Conservation (phyloP, 2,888 invertebrate species). For the Lobophora halterata region DNA sequence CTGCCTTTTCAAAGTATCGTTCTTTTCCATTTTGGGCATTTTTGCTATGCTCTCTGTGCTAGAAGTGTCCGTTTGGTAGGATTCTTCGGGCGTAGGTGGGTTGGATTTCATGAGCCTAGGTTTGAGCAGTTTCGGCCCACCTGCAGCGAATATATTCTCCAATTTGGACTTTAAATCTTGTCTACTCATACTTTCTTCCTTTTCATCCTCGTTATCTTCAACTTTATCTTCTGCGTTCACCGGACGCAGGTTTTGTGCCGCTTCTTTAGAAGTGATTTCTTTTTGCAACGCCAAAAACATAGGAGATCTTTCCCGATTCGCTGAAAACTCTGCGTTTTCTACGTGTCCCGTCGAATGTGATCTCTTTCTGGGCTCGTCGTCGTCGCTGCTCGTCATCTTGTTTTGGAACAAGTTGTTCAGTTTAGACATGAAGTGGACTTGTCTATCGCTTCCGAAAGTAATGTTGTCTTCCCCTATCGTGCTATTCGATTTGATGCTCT, state of each 20-base stretch:
- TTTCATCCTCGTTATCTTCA: constrained; percentile 31
- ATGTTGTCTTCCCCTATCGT: constrained; percentile 53
- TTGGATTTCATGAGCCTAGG: constrained; percentile 62
- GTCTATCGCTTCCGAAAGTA: constrained; percentile 59
- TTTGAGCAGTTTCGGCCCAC: constrained; percentile 57
- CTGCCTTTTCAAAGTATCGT: constrained; percentile 70
- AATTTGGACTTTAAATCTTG: constrained; percentile 67
- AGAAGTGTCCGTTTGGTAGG: constrained; percentile 55
- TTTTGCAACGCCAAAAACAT: constrained; percentile 62
- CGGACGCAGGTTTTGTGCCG: constrained; percentile 49
- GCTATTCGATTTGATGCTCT: constrained; percentile 51
- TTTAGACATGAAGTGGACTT: constrained; percentile 68
- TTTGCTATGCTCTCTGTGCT: constrained; percentile 62
- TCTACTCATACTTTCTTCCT: constrained; percentile 56
- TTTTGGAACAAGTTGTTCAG: constrained; percentile 64
- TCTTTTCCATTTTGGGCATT: constrained; percentile 63
- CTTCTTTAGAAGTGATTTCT: constrained; percentile 53
- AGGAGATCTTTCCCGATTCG: constrained; percentile 44
- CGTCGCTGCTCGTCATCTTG: constrained; percentile 50
- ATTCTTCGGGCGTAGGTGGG: constrained; percentile 63
- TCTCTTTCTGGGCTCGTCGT: constrained; percentile 52
- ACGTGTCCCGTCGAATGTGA: constrained; percentile 66
- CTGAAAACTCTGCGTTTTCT: constrained; percentile 44
- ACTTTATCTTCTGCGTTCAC: constrained; percentile 41
- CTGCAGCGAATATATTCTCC: constrained; percentile 62